phyloP scores from a whole-genome alignment of 1,140 invertebrate genomes.

The Danaus melanippus region DNA sequence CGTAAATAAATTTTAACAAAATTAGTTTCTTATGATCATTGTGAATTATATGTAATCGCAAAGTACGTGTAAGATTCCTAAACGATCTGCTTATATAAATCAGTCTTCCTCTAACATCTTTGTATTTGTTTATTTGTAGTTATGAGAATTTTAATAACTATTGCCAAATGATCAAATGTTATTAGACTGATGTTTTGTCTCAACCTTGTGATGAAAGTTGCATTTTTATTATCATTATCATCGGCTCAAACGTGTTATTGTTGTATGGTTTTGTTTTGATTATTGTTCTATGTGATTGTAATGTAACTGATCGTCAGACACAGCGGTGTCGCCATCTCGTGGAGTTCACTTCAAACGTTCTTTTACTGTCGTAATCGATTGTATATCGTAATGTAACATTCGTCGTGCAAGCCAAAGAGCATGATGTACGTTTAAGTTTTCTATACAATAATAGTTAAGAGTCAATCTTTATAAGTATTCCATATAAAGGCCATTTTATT shows the following conservation, averaged over 20 bases:
- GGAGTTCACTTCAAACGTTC: conserved; percentile 53
- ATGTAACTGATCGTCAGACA: too few relatives aligned
- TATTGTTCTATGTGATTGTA: conserved; percentile 4
- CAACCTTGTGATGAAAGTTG: conserved; percentile 30
- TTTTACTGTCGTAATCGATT: conserved; percentile 52
- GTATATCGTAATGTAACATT: conserved; percentile 47
- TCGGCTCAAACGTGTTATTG: conserved; percentile 38
- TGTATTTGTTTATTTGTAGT: conserved; percentile 50
- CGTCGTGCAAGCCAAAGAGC: conserved; percentile 72
- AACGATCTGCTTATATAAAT: conserved; percentile 15
- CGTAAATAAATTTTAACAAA: neutral
- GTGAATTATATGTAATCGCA: conserved; percentile 3
- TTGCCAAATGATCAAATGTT: conserved; percentile 69
- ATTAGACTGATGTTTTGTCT: conserved; percentile 63
- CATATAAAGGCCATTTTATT: conserved; percentile 68
- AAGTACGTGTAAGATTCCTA: conserved; percentile 8
- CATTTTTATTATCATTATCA: conserved; percentile 34
- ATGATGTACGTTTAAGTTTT: conserved; percentile 70
- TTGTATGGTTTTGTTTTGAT: conserved; percentile 20
- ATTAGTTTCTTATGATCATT: conserved; percentile 6
- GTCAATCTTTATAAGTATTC: conserved; percentile 62
- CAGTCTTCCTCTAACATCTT: conserved; percentile 59
- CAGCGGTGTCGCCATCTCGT: too few relatives aligned
- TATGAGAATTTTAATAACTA: conserved; percentile 56
- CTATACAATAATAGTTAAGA: conserved; percentile 60